These are phyloP conservation scores for Proterorhinus semilunaris DNA, from an alignment of 2,113 vertebrate species.

Conservation along the genomic window DNA sequence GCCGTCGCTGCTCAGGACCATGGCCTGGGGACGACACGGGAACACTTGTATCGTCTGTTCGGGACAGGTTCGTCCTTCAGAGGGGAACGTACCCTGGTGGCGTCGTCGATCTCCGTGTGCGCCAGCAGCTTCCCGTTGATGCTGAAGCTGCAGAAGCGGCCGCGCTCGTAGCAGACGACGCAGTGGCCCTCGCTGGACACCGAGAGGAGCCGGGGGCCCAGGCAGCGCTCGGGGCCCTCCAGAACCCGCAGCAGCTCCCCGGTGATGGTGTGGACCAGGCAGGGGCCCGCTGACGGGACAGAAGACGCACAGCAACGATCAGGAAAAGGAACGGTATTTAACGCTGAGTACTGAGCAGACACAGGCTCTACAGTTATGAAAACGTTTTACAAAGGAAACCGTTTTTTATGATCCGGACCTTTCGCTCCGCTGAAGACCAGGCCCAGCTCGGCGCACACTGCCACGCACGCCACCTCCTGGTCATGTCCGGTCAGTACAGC, in stretches of 20 bases:
- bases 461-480: constrained; percentile 96
- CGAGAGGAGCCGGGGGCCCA: constrained; percentile 88
- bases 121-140: constrained; percentile 96
- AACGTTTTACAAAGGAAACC: not conserved
- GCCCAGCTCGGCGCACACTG: constrained; percentile 95
- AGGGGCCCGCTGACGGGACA: constrained; percentile 86
- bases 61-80: not conserved
- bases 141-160: constrained; percentile 96
- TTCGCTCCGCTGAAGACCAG: constrained; percentile 98
- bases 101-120: constrained; percentile 95
- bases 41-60: not conserved
- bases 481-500: constrained; percentile 96
- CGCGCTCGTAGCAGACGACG: constrained; percentile 95
- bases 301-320: not conserved
- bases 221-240: constrained; percentile 90
- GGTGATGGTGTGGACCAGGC: constrained; percentile 98
- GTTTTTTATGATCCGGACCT: constrained; percentile 78
- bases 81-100: constrained; percentile 82
- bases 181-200: constrained; percentile 98
- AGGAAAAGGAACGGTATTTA: too few species aligned
- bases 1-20: constrained; percentile 95
- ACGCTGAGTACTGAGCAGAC: too few species aligned
- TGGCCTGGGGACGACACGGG: constrained; percentile 76
- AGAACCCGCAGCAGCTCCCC: constrained; percentile 94
- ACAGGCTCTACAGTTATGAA: too few species aligned